phyloP scores from a whole-genome alignment of 2,113 vertebrate genomes.

The Corydoras sp. region DNA sequence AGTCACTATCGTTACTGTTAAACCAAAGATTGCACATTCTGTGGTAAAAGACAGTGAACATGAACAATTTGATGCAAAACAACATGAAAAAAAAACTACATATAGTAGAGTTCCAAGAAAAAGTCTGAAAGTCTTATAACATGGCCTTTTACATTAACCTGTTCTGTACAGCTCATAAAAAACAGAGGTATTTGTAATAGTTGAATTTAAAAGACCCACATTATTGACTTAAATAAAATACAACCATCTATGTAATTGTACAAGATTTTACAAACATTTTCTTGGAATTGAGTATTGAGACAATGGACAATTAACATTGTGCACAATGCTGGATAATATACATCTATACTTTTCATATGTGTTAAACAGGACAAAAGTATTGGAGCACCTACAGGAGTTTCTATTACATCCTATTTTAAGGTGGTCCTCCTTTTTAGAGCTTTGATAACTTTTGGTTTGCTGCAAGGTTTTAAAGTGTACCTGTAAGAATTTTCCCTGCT shows the following conservation, averaged over 20 bases:
- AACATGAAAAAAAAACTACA: neutral
- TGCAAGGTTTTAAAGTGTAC: too few relatives aligned
- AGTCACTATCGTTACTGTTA: constrained; percentile 15
- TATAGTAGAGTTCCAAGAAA: neutral
- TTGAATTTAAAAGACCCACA: too few relatives aligned
- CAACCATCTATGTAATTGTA: neutral
- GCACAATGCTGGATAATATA: too few relatives aligned
- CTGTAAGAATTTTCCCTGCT: too few relatives aligned
- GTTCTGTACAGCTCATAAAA: too few relatives aligned
- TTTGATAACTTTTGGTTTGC: too few relatives aligned
- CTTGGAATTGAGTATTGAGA: neutral
- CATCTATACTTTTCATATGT: too few relatives aligned
- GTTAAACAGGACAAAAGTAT: neutral
- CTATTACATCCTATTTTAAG: too few relatives aligned
- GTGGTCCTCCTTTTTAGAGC: too few relatives aligned
- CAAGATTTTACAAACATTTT: neutral
- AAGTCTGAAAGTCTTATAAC: neutral
- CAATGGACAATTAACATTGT: neutral
- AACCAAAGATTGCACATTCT: constrained; percentile 21
- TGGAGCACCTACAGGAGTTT: neutral
- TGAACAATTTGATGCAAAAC: neutral
- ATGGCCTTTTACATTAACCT: neutral
- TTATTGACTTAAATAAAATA: neutral
- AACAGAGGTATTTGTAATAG: too few relatives aligned
- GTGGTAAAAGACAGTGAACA: constrained; percentile 12